Percentiles rank a stretch among this genome's conserved stretches.
Evolutionary conservation across 2,888 invertebrate genomes (phyloP).

Genomic region (Ornithoptera alexandrae): DNA sequence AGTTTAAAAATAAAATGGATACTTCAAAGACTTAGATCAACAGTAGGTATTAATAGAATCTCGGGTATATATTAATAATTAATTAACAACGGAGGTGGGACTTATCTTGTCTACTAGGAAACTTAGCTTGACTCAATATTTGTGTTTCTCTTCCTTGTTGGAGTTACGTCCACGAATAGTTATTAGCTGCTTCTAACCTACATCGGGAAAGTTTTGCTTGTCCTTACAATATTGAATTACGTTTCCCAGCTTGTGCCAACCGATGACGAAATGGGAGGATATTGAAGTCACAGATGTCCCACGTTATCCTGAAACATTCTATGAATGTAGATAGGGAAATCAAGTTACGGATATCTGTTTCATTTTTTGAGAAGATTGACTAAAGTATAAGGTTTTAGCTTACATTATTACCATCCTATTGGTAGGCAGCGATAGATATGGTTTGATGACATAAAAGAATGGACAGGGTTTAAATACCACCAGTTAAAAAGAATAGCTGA

Average conservation of each 20-base stretch:
- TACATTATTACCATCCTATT: too few species aligned
- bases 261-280: slow-evolving; percentile 14
- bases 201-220: slow-evolving; percentile 57
- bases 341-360: neutral
- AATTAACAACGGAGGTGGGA: slow-evolving; percentile 58
- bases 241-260: slow-evolving; percentile 36
- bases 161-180: slow-evolving; percentile 52
- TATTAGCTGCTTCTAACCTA: slow-evolving; percentile 43
- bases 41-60: slow-evolving; percentile 40
- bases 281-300: slow-evolving; percentile 6
- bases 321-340: neutral
- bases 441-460: too few species aligned
- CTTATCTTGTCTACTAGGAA: slow-evolving; percentile 54
- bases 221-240: slow-evolving; percentile 61
- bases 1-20: neutral
- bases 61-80: slow-evolving; percentile 59
- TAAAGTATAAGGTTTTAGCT: neutral
- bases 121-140: slow-evolving; percentile 67
- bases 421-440: too few species aligned
- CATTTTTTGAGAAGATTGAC: neutral
- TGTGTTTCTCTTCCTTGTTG: slow-evolving; percentile 62
- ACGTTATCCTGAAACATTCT: neutral
- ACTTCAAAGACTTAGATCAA: neutral
- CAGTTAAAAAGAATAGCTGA: too few species aligned
- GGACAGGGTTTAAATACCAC: too few species aligned